phyloP scores from a whole-genome alignment of 2,113 vertebrate genomes.

The Sminthopsis crassicaudata region DNA sequence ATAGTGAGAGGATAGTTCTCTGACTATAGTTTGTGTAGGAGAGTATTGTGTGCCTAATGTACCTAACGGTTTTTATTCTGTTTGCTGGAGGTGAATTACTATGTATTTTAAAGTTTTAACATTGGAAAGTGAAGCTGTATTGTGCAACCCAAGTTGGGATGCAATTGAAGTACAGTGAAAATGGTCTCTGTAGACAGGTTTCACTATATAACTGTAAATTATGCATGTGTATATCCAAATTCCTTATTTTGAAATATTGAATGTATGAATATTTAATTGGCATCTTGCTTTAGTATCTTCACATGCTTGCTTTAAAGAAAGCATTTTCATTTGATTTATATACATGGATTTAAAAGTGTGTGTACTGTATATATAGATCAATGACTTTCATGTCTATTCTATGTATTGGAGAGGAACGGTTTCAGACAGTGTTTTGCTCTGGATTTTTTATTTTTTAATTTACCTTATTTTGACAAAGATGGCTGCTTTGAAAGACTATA shows the following conservation, averaged over 20 bases:
- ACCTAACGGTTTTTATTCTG: constrained; percentile 74
- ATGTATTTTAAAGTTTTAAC: constrained; percentile 77
- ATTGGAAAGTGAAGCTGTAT: constrained; percentile 70
- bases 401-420: constrained; percentile 74
- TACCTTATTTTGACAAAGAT: constrained; percentile 40
- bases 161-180: constrained; percentile 83
- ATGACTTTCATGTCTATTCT: constrained; percentile 74
- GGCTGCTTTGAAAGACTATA: constrained; percentile 47
- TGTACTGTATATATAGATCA: constrained; percentile 77
- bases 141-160: constrained; percentile 80
- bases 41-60: constrained; percentile 53
- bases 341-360: constrained; percentile 82
- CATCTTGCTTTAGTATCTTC: constrained; percentile 83
- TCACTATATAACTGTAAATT: constrained; percentile 85
- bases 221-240: constrained; percentile 84
- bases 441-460: constrained; percentile 76
- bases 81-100: constrained; percentile 79
- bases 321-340: constrained; percentile 84
- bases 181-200: constrained; percentile 85
- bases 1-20: constrained; percentile 9
- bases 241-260: constrained; percentile 87
- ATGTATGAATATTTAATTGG: constrained; percentile 87
- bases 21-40: constrained; percentile 57
- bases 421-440: constrained; percentile 74
- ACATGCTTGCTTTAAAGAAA: constrained; percentile 85